Evolutionary conservation across 2,797 vertebrate species (phyloP).

Genomic region (Nyctalus aviator): DNA sequence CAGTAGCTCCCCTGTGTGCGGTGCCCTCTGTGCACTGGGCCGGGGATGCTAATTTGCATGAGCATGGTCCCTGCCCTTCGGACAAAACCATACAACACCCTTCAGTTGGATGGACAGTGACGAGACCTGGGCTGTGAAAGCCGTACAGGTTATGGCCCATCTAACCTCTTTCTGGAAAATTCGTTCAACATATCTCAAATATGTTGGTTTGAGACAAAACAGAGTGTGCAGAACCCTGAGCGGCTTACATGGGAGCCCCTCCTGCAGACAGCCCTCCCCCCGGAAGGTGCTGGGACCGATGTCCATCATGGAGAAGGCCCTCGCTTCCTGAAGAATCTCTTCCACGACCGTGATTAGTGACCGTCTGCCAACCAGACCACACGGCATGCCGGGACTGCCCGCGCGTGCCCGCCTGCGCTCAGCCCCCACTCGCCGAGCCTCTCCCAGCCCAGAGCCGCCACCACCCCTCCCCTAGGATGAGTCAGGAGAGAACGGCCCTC

Average conservation of each 20-base stretch:
- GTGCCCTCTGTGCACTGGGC: background rate
- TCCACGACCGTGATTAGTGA: slow-evolving; percentile 53
- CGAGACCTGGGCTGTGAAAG: background rate
- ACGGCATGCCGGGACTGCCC: slow-evolving; percentile 65
- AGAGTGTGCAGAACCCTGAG: background rate
- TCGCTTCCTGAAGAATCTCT: slow-evolving; percentile 67
- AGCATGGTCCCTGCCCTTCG: background rate
- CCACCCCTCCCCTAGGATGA: background rate
- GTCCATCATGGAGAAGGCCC: background rate
- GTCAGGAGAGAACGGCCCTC: slow-evolving; percentile 6
- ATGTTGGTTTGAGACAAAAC: background rate
- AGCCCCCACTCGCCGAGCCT: slow-evolving; percentile 24
- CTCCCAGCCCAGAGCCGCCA: background rate
- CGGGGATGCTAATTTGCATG: background rate
- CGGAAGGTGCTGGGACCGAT: background rate
- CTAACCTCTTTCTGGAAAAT: background rate
- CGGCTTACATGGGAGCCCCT: background rate
- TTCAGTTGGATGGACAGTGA: background rate
- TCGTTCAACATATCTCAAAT: background rate
- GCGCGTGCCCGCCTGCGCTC: slow-evolving; percentile 64
- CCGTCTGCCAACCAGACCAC: slow-evolving; percentile 64
- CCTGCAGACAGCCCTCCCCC: background rate
- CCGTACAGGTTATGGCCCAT: background rate
- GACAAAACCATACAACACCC: background rate
- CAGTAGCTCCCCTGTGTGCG: background rate